A percentile compares a stretch with the other conserved stretches of the same genome.
phyloP scores from a whole-genome alignment of 1,140 invertebrate genomes.

The Drosophila kurseongensis region DNA sequence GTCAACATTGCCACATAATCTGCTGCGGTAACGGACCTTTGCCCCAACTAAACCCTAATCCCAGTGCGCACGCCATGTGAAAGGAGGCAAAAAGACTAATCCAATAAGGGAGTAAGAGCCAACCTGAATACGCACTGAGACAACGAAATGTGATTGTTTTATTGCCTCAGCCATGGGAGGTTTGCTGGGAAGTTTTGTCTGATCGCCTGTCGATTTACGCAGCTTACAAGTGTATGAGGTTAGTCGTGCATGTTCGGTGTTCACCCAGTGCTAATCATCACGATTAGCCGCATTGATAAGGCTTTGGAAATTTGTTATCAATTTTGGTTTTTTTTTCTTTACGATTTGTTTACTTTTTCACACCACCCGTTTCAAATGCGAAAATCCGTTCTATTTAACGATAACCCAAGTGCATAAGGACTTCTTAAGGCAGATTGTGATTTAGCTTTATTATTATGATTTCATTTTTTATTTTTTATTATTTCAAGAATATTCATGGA shows the following conservation, averaged over 20 bases:
- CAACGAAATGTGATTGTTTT: conserved; percentile 70
- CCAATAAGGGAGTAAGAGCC: conserved; percentile 57
- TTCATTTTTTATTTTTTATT: too few species aligned
- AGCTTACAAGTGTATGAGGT: conserved; percentile 18
- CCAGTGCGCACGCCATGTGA: conserved; percentile 56
- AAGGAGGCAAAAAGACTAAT: conserved; percentile 47
- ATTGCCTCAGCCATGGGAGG: conserved; percentile 65
- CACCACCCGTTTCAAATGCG: conserved; percentile 15
- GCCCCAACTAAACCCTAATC: conserved; percentile 68
- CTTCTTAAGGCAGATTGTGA: conserved; percentile 4
- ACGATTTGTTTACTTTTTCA: conserved; percentile 74
- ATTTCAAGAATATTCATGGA: too few species aligned
- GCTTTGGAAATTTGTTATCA: conserved; percentile 58
- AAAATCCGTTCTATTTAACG: conserved; percentile 43
- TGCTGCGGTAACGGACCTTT: conserved; percentile 20
- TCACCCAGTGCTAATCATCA: conserved; percentile 57
- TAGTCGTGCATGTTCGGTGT: conserved; percentile 10
- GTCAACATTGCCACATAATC: conserved; percentile 56
- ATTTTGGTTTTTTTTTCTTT: conserved; percentile 31
- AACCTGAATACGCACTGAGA: conserved; percentile 32
- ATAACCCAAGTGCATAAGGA: conserved; percentile 9
- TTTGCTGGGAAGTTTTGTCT: conserved; percentile 10
- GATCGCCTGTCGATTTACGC: conserved; percentile 18
- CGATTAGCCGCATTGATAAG: conserved; percentile 72
- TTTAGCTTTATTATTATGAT: too few species aligned